A percentile compares a stretch with the other conserved stretches of the same genome.
These are phyloP conservation scores for Toxotes chatareus DNA, from an alignment of 2,113 vertebrate species.

Conservation along the genomic window DNA sequence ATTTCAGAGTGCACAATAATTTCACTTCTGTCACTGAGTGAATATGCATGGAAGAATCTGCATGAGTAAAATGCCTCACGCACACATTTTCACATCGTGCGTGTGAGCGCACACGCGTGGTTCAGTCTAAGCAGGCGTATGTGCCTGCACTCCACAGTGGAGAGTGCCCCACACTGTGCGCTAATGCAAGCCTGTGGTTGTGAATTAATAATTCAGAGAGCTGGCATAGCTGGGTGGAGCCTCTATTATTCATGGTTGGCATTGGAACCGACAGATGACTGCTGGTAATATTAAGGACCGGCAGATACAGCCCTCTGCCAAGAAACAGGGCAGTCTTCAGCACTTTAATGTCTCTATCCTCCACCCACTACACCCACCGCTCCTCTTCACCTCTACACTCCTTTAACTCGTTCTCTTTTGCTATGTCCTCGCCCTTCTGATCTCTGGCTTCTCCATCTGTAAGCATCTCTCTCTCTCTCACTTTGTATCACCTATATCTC, in stretches of 20 bases:
- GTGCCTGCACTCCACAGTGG: slow-evolving; percentile 1
- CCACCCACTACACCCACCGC: background rate
- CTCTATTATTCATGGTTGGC: slow-evolving; percentile 79
- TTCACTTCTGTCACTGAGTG: slow-evolving; percentile 25
- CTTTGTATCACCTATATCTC: slow-evolving; percentile 1
- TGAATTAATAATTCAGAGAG: slow-evolving; percentile 77
- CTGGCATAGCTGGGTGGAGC: slow-evolving; percentile 59
- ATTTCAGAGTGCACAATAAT: background rate
- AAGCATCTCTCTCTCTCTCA: slow-evolving; percentile 12
- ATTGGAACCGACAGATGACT: slow-evolving; percentile 65
- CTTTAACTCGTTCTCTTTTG: background rate
- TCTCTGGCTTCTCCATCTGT: slow-evolving; percentile 56
- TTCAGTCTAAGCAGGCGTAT: slow-evolving; percentile 12
- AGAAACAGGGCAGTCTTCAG: slow-evolving; percentile 15
- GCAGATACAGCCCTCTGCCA: slow-evolving; percentile 29
- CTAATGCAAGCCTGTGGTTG: slow-evolving; percentile 73
- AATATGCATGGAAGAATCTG: slow-evolving; percentile 25
- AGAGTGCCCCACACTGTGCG: slow-evolving; percentile 34
- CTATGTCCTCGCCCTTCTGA: slow-evolving; percentile 18
- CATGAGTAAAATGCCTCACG: background rate
- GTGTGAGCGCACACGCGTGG: background rate
- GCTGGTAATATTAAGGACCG: slow-evolving; percentile 61
- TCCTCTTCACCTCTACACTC: background rate
- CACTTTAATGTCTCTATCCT: background rate
- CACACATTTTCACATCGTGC: slow-evolving; percentile 12